phyloP scores from a whole-genome alignment of 2,888 invertebrate genomes.

The Lepidochitona cinerea region DNA sequence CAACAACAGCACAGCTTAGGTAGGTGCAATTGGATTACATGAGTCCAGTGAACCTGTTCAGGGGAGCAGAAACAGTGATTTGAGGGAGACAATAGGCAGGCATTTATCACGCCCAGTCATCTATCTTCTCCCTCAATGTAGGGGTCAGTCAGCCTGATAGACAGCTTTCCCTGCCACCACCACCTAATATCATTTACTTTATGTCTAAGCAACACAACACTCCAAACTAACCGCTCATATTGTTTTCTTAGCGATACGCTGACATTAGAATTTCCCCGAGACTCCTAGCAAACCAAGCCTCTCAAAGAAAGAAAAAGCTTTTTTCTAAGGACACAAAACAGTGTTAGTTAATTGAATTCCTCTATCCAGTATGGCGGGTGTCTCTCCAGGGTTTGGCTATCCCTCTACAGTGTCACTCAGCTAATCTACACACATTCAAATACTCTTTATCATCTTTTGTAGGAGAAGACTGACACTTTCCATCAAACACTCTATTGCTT shows the following conservation, averaged over 20 bases:
- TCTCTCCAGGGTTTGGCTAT: too few relatives aligned
- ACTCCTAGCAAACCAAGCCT: not conserved
- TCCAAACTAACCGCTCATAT: not conserved
- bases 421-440: too few relatives aligned
- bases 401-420: too few relatives aligned
- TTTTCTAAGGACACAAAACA: not conserved
- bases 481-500: too few relatives aligned
- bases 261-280: too few relatives aligned
- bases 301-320: not conserved
- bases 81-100: not conserved
- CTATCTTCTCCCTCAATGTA: slow-evolving; percentile 4
- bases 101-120: slow-evolving; percentile 3
- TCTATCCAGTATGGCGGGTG: not conserved
- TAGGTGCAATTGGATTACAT: slow-evolving; percentile 12
- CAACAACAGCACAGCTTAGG: slow-evolving; percentile 3
- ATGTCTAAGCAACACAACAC: slow-evolving; percentile 6
- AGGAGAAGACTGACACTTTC: too few relatives aligned
- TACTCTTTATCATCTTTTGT: too few relatives aligned
- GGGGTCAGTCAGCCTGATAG: not conserved
- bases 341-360: slow-evolving; percentile 4
- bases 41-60: slow-evolving; percentile 4
- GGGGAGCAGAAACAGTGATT: slow-evolving; percentile 7
- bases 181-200: slow-evolving; percentile 4
- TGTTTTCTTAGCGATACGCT: not conserved
- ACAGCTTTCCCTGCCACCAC: not conserved